A percentile compares a stretch with the other conserved stretches of the same genome.
phyloP scores from a whole-genome alignment of 2,797 vertebrate genomes.

The Morus bassanus region DNA sequence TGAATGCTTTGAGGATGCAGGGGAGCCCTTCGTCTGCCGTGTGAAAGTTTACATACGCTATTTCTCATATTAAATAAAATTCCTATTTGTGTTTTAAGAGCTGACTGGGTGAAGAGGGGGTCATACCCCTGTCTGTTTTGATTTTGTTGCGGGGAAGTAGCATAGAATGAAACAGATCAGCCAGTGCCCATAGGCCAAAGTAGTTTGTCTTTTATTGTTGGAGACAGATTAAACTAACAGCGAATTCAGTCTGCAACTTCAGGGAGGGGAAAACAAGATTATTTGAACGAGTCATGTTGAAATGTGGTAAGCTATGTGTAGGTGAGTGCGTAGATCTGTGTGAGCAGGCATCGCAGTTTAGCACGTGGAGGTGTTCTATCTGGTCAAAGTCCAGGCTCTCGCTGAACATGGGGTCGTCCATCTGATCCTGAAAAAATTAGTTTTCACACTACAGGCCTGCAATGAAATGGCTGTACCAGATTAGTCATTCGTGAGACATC shows the following conservation, averaged over 20 bases:
- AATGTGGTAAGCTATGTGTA: neutral
- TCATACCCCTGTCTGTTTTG: neutral
- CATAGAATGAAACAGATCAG: neutral
- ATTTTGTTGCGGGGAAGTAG: neutral
- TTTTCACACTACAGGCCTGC: neutral
- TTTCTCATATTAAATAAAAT: neutral
- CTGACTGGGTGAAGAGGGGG: neutral
- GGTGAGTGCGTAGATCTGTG: neutral
- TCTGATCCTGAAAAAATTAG: neutral
- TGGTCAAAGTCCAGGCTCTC: neutral
- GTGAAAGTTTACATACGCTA: rapidly evolving
- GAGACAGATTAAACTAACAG: neutral
- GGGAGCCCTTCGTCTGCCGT: neutral
- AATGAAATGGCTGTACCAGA: neutral
- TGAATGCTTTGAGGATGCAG: neutral
- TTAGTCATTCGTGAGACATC: neutral
- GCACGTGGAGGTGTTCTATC: neutral
- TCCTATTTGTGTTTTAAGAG: neutral
- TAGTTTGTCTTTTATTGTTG: neutral
- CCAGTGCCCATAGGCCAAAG: rapidly evolving
- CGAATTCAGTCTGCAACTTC: neutral
- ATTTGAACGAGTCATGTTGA: neutral
- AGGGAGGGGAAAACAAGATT: neutral
- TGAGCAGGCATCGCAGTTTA: neutral
- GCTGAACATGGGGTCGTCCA: rapidly evolving